Conservation (phyloP, 1,140 invertebrate genomes). For the Tetramorium parvispinum region DNA sequence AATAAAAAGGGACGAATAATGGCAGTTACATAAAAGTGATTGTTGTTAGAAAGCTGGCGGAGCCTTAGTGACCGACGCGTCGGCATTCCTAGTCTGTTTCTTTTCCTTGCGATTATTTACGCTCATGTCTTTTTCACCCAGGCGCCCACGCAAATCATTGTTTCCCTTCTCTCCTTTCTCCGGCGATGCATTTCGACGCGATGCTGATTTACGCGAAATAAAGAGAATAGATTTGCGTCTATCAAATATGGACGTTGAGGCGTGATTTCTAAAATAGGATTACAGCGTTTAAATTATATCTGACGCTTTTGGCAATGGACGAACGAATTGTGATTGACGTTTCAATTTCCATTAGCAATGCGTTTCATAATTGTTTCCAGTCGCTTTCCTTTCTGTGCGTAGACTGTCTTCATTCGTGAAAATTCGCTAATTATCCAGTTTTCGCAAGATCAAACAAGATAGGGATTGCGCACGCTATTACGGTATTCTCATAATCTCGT, state of each 20-base stretch:
- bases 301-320: not conserved
- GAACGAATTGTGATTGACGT: not conserved
- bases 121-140: constrained; percentile 45
- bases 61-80: constrained; percentile 72
- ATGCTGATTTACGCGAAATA: not conserved
- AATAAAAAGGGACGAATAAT: constrained; percentile 79
- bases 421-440: constrained; percentile 37
- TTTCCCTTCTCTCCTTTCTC: constrained; percentile 40
- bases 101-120: constrained; percentile 42
- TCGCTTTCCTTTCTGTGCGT: not conserved
- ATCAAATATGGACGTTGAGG: not conserved
- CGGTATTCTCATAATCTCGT: constrained; percentile 43
- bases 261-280: not conserved
- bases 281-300: not conserved
- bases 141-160: constrained; percentile 40
- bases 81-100: constrained; percentile 58
- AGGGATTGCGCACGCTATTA: not conserved
- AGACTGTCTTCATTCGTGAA: not conserved
- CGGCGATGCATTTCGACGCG: not conserved
- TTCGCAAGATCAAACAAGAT: constrained; percentile 42
- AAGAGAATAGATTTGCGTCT: not conserved
- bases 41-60: constrained; percentile 81
- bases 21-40: constrained; percentile 83
- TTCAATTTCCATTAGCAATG: constrained; percentile 1
- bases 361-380: not conserved